A percentile compares a stretch with the other conserved stretches of the same genome.
Evolutionary conservation across 1,140 invertebrate genomes (phyloP).

Genomic region (Monochamus saltuarius): DNA sequence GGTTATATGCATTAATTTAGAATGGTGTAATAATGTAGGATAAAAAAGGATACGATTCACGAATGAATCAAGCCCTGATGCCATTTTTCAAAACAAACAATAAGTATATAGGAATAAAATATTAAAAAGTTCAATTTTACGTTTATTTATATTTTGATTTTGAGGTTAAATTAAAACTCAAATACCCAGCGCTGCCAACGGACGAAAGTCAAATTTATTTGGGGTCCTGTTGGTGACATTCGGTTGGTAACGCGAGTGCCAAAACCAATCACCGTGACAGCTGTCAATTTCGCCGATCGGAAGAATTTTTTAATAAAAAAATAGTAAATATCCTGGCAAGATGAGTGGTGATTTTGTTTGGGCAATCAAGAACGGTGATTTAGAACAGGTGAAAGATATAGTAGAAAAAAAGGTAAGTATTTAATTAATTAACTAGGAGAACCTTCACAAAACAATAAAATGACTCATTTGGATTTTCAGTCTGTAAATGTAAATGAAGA

Average conservation of each 20-base stretch:
- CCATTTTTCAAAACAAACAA: neutral
- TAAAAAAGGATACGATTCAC: constrained; percentile 19
- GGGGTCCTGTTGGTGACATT: too few relatives aligned
- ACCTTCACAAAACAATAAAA: neutral
- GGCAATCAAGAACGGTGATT: constrained; percentile 93
- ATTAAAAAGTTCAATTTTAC: too few relatives aligned
- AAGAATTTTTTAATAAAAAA: constrained; percentile 22
- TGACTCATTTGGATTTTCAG: constrained; percentile 55
- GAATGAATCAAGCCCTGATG: constrained; percentile 17
- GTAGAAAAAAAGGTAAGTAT: constrained; percentile 77
- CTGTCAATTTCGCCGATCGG: constrained; percentile 1
- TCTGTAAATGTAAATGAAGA: constrained; percentile 81
- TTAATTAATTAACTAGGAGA: neutral
- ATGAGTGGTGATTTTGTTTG: constrained; percentile 74
- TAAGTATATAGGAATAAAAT: too few relatives aligned
- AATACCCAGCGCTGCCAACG: too few relatives aligned
- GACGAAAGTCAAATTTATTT: too few relatives aligned
- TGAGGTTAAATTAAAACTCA: too few relatives aligned
- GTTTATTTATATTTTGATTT: too few relatives aligned
- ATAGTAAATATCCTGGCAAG: constrained; percentile 12
- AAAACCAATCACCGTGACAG: constrained; percentile 7
- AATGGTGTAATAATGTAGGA: neutral
- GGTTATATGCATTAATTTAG: neutral
- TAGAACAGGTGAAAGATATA: constrained; percentile 85
- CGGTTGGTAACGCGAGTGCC: neutral